These are phyloP conservation scores for Thaumetopoea pityocampa DNA, from an alignment of 1,140 invertebrate species.

Conservation along the genomic window DNA sequence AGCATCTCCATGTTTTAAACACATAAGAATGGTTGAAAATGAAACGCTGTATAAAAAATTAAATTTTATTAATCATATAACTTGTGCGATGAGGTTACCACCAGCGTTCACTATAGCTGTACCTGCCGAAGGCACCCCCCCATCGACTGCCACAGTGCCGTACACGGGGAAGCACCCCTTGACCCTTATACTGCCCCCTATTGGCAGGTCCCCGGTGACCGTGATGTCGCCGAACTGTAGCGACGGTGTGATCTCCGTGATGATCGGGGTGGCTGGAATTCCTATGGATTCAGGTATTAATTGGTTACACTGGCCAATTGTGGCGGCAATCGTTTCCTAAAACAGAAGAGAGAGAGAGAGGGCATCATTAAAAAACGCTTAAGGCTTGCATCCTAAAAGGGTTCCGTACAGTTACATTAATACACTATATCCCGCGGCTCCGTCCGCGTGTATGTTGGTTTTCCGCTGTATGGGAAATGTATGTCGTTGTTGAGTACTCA, in stretches of 20 bases:
- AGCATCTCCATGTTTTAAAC: no score
- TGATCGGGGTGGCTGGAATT: conserved; percentile 11
- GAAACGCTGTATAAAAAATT: background rate
- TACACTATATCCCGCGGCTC: no score
- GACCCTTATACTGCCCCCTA: conserved; percentile 54
- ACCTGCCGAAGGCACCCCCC: conserved; percentile 45
- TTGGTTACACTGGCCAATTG: background rate
- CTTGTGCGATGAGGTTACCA: conserved; percentile 26
- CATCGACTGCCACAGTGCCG: conserved; percentile 50
- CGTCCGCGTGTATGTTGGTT: no score
- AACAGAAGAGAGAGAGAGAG: background rate
- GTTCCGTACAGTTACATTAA: no score
- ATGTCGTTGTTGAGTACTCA: no score
- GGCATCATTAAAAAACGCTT: conserved; percentile 5
- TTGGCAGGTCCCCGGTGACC: conserved; percentile 48
- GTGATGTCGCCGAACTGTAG: conserved; percentile 55
- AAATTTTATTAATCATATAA: conserved; percentile 15
- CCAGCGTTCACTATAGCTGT: conserved; percentile 34
- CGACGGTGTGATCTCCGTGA: conserved; percentile 45
- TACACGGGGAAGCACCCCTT: conserved; percentile 60
- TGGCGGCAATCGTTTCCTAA: background rate
- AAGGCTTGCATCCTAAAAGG: no score
- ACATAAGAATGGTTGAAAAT: conserved; percentile 20
- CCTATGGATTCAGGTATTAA: conserved; percentile 5
- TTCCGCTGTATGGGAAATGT: no score